Base-by-base conservation (phyloP, 1,140 invertebrate genomes). In the Psix sp. region DNA sequence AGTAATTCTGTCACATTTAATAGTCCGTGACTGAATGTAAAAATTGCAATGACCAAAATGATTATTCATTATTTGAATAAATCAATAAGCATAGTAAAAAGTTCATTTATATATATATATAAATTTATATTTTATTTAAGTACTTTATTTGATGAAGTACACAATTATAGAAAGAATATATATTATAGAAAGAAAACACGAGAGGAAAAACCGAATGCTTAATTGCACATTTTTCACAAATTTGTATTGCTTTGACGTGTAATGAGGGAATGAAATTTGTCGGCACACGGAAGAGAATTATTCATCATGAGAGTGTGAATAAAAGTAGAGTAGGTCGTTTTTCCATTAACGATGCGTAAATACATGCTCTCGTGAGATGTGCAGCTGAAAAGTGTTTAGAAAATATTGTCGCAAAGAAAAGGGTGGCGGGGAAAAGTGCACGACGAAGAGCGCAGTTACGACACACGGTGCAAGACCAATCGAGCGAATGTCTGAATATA, bases 281-380 rank as follows among this genome's bases (percentile, higher is more conserved):
- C 35, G 46, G 13, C 14, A 49, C 49, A 46, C 42, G 5, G 7
- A 38, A 38, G 59, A 72, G 57, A 51, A 63, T 63, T 63, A 72
- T 52, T 59, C 40, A 33, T 59, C 48, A 52, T 33, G 13, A 15
- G 26, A 40, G 45, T 52, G 54, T 56, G 57, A 71, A 66, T 60
- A 40, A 60, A 73, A 73, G 46, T 73, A 18, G 54, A 66, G 60
- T 66, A 73, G 70, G 60, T 73, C 60, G 48, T 65, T 73, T 73
- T 73, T 60, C 35, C 40, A 73, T 73, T 48, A 54, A 60, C 54
- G 48, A 48, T 54, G 60, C 48, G 56, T 66, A 73, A 66, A 66
- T 60, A 38, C 60, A 65, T 59, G 59, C 68, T 35, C 52, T 63
- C 40, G 45, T 29, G 45, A 31, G 68, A 57, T 18, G 57, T 31